These are phyloP conservation scores for Marcusenius ussheri DNA, from an alignment of 2,113 vertebrate species.

Conservation along the genomic window DNA sequence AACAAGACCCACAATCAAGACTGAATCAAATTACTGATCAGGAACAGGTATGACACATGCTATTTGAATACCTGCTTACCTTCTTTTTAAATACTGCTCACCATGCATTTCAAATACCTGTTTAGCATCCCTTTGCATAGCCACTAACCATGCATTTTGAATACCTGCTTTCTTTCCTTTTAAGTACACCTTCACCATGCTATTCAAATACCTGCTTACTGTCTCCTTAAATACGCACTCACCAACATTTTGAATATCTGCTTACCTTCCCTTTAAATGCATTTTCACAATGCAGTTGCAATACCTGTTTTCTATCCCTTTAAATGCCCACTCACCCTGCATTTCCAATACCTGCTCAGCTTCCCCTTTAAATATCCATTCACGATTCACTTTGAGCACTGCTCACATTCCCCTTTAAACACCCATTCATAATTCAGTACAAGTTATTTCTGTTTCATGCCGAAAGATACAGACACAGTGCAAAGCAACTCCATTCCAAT, in stretches of 20 bases:
- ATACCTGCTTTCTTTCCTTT: background rate
- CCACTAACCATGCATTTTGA: background rate
- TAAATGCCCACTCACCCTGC: background rate
- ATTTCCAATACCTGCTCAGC: background rate
- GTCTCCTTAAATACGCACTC: background rate
- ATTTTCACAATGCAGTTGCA: background rate
- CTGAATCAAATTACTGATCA: background rate
- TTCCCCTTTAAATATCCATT: background rate
- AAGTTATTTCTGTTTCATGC: slow-evolving; percentile 7
- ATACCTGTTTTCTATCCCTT: background rate
- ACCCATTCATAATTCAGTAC: slow-evolving; percentile 12
- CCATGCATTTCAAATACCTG: background rate
- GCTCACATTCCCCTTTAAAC: background rate
- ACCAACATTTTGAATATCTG: background rate
- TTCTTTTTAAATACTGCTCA: background rate
- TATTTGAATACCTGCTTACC: background rate
- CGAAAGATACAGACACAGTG: background rate
- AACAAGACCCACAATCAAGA: background rate
- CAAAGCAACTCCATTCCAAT: background rate
- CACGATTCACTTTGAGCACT: background rate
- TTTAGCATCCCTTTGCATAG: background rate
- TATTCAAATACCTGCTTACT: background rate
- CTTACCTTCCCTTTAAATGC: background rate
- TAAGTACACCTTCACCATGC: background rate
- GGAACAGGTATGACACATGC: background rate